Percentiles rank a stretch among this genome's conserved stretches.
These are phyloP conservation scores for Mareca penelope DNA, from an alignment of 2,797 vertebrate species.

Conservation along the genomic window DNA sequence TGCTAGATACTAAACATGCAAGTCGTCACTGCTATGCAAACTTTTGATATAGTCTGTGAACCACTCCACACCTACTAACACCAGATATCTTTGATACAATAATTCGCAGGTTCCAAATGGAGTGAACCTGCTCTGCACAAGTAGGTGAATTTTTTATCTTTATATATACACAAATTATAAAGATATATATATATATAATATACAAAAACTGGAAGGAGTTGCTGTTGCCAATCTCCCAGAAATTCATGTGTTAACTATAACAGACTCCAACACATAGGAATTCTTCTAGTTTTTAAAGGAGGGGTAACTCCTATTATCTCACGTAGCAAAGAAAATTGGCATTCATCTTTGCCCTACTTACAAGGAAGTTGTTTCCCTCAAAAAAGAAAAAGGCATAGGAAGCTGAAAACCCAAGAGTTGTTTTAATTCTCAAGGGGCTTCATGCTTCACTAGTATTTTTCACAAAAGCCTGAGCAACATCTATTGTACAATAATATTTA, in stretches of 20 bases:
- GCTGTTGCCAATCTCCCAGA: neutral
- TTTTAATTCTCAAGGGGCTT: neutral
- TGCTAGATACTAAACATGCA: neutral
- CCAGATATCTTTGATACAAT: neutral
- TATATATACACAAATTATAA: too few relatives aligned
- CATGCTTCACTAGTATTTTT: neutral
- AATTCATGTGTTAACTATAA: neutral
- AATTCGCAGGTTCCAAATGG: neutral
- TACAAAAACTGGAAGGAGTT: neutral
- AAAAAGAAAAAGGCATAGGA: neutral
- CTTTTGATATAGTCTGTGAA: neutral
- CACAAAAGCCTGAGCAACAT: constrained; percentile 1
- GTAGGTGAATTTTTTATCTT: neutral
- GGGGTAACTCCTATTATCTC: neutral
- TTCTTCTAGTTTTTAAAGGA: neutral
- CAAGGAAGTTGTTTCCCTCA: neutral
- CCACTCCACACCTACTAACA: neutral
- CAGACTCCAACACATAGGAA: neutral
- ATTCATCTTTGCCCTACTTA: neutral
- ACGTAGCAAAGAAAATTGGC: neutral
- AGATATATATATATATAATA: too few relatives aligned
- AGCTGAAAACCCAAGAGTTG: neutral
- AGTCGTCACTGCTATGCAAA: neutral
- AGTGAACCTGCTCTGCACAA: neutral
- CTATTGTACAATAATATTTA: constrained; percentile 38